phyloP scores from a whole-genome alignment of 2,797 vertebrate species.

The Simalia tracyae region DNA sequence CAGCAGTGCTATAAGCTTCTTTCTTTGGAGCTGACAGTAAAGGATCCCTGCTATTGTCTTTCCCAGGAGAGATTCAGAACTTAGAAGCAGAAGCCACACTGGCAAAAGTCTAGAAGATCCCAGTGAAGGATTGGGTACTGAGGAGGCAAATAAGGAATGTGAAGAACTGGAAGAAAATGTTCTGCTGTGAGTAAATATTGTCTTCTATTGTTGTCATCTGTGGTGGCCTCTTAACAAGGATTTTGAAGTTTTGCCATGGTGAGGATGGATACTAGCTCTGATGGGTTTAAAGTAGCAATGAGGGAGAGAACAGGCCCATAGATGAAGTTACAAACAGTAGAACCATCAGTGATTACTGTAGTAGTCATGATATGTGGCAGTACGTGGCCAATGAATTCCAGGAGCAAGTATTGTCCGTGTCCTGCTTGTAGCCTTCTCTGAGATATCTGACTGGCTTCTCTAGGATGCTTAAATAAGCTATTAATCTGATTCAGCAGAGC shows the following conservation, averaged over 20 bases:
- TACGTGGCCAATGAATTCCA: background rate
- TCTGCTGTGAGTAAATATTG: constrained; percentile 55
- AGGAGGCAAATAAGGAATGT: background rate
- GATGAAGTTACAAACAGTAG: background rate
- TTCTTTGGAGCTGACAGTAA: background rate
- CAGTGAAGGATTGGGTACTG: fast-evolving
- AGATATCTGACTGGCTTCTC: background rate
- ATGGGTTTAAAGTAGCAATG: background rate
- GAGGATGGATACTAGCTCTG: background rate
- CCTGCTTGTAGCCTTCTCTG: background rate
- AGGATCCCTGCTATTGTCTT: background rate
- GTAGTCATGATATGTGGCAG: background rate
- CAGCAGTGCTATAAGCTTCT: background rate
- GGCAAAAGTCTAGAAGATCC: constrained; percentile 9
- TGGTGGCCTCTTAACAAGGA: background rate
- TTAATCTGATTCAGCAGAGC: background rate
- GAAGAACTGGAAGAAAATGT: constrained; percentile 41
- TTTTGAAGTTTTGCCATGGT: background rate
- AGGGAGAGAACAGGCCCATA: background rate
- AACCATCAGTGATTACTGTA: background rate
- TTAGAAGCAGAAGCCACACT: fast-evolving
- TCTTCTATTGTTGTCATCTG: fast-evolving
- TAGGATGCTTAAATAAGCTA: background rate
- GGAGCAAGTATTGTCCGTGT: background rate
- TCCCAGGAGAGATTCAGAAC: constrained; percentile 46